Conservation (phyloP, 2,888 invertebrate genomes). For the Euproctis similis region DNA sequence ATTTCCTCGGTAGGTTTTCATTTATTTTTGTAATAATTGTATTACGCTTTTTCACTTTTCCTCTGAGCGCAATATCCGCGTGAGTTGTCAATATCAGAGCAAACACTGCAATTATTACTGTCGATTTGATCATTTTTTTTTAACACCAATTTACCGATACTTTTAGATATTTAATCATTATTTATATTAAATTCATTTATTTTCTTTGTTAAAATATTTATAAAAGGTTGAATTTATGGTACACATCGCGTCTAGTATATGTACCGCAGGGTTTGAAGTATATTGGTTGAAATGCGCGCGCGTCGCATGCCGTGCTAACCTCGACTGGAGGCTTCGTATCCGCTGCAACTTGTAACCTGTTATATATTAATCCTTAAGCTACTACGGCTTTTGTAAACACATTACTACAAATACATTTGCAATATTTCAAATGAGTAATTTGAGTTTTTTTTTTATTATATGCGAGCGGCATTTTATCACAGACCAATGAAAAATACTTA, state of each 20-base stretch:
- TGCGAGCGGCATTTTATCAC: slow-evolving; percentile 10
- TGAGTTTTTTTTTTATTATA: slow-evolving; percentile 3
- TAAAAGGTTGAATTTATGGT: slow-evolving; percentile 15
- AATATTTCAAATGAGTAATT: slow-evolving; percentile 12
- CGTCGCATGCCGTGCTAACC: slow-evolving; percentile 55
- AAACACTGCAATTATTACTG: slow-evolving; percentile 29
- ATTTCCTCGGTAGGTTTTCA: slow-evolving; percentile 45
- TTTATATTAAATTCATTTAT: too few relatives aligned
- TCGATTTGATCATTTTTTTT: slow-evolving; percentile 45
- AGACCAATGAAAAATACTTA: slow-evolving; percentile 2
- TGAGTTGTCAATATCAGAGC: slow-evolving; percentile 37
- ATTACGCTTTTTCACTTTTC: slow-evolving; percentile 63
- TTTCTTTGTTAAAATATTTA: too few relatives aligned
- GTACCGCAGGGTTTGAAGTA: slow-evolving; percentile 20
- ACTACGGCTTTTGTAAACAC: slow-evolving; percentile 52
- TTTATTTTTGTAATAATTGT: slow-evolving; percentile 61
- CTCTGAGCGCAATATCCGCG: slow-evolving; percentile 55
- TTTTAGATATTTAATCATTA: too few relatives aligned
- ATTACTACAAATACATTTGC: slow-evolving; percentile 35
- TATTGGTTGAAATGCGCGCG: slow-evolving; percentile 48
- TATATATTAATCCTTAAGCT: slow-evolving; percentile 57
- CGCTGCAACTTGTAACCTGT: slow-evolving; percentile 61
- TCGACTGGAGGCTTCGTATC: slow-evolving; percentile 65
- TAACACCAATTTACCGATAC: too few relatives aligned
- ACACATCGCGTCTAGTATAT: slow-evolving; percentile 21